phyloP scores from a whole-genome alignment of 2,888 invertebrate genomes.

The Drosophila nr. perissopoda region DNA sequence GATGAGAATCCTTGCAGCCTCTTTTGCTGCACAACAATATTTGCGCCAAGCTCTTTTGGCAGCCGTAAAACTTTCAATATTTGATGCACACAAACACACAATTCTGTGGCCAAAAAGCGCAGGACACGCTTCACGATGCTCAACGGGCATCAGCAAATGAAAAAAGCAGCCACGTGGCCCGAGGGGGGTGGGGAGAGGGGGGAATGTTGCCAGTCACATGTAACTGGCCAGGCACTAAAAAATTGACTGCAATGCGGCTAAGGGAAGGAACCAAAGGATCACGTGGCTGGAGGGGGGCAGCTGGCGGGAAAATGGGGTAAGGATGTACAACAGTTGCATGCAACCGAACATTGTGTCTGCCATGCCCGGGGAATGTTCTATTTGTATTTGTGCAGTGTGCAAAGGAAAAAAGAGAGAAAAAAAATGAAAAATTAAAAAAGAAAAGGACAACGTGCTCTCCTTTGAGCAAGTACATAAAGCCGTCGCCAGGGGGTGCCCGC shows the following conservation, averaged over 20 bases:
- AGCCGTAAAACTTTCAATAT: constrained; percentile 68
- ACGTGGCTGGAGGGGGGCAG: not conserved
- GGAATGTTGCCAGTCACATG: constrained; percentile 71
- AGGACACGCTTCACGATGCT: constrained; percentile 56
- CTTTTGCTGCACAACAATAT: constrained; percentile 23
- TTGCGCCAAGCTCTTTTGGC: constrained; percentile 41
- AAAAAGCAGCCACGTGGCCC: not conserved
- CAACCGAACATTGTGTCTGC: constrained; percentile 51
- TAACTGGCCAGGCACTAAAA: constrained; percentile 40
- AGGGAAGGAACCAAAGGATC: constrained; percentile 28
- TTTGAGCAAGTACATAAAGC: constrained; percentile 51
- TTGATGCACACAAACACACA: constrained; percentile 47
- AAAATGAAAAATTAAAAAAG: not conserved
- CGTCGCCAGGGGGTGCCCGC: constrained; percentile 23
- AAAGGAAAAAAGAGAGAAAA: not conserved
- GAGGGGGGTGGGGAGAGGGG: constrained; percentile 1
- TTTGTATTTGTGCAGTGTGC: constrained; percentile 52
- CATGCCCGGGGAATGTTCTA: constrained; percentile 37
- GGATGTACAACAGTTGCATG: constrained; percentile 57
- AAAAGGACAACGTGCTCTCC: constrained; percentile 57
- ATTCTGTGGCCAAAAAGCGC: constrained; percentile 70
- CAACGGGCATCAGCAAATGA: constrained; percentile 67
- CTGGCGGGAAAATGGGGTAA: not conserved
- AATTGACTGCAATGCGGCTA: constrained; percentile 81
- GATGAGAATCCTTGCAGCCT: constrained; percentile 25